Percentiles rank a stretch among this genome's conserved stretches.
Evolutionary conservation across 2,888 invertebrate genomes (phyloP).

Genomic region (Sylvicola cinctus): DNA sequence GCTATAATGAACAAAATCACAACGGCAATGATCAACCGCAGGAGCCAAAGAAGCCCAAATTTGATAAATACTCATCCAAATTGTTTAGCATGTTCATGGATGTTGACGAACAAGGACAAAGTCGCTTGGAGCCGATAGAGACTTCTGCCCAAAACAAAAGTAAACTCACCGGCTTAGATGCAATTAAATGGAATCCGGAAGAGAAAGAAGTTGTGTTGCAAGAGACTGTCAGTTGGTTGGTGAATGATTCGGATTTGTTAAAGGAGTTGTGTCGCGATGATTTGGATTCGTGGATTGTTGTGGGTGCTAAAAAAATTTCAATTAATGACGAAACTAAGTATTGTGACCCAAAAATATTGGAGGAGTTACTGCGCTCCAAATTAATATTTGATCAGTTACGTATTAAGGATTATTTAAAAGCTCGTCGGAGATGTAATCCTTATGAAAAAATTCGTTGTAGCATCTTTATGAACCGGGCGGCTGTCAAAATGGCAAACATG

Average conservation of each 20-base stretch:
- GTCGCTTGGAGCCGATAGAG: slow-evolving; percentile 57
- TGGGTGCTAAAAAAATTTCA: slow-evolving; percentile 41
- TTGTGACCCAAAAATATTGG: slow-evolving; percentile 46
- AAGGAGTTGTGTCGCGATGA: slow-evolving; percentile 26
- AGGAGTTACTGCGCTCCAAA: slow-evolving; percentile 56
- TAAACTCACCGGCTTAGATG: slow-evolving; percentile 35
- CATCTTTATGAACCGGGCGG: slow-evolving; percentile 83
- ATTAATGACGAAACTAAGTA: slow-evolving; percentile 64
- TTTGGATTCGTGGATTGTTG: slow-evolving; percentile 37
- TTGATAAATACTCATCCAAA: too few relatives aligned
- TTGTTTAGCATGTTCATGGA: slow-evolving; percentile 43
- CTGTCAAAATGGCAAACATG: slow-evolving; percentile 96
- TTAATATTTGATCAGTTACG: slow-evolving; percentile 64
- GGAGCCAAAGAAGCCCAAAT: too few relatives aligned
- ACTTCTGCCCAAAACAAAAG: slow-evolving; percentile 64
- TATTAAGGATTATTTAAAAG: slow-evolving; percentile 53
- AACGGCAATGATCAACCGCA: too few relatives aligned
- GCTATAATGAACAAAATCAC: too few relatives aligned
- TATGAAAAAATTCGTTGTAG: slow-evolving; percentile 80
- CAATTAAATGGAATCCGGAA: slow-evolving; percentile 43
- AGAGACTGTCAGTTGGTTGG: slow-evolving; percentile 26
- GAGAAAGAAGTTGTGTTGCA: slow-evolving; percentile 27
- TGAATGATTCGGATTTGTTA: slow-evolving; percentile 11
- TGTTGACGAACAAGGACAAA: slow-evolving; percentile 56
- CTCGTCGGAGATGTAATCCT: slow-evolving; percentile 73